Percentiles rank a stretch among this genome's conserved stretches.
Evolutionary conservation across 2,888 invertebrate genomes (phyloP).

Genomic region (Sphaerophoria rueppellii): DNA sequence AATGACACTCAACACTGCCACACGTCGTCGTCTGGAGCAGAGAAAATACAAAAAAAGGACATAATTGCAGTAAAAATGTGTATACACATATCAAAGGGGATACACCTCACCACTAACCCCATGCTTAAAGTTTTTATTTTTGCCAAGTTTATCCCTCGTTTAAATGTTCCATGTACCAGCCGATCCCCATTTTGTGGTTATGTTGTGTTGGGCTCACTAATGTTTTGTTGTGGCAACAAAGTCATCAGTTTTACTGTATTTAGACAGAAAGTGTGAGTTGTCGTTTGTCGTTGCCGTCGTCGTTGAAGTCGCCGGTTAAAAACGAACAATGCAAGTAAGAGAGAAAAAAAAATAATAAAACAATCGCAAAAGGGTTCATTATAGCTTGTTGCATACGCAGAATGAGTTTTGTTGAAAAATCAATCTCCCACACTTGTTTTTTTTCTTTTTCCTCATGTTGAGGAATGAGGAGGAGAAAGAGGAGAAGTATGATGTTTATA

Average conservation of each 20-base stretch:
- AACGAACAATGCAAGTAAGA: slow-evolving; percentile 45
- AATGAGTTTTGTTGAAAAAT: slow-evolving; percentile 4
- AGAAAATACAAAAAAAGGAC: slow-evolving; percentile 40
- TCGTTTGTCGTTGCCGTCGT: slow-evolving; percentile 43
- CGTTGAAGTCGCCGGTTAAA: slow-evolving; percentile 4
- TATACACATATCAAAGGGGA: slow-evolving; percentile 49
- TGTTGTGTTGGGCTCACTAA: slow-evolving; percentile 56
- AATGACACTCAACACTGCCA: slow-evolving; percentile 51
- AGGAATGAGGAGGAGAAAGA: not conserved
- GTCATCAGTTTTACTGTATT: slow-evolving; percentile 29
- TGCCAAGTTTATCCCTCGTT: not conserved
- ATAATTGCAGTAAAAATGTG: slow-evolving; percentile 49
- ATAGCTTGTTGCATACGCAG: slow-evolving; percentile 61
- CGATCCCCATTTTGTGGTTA: slow-evolving; percentile 20
- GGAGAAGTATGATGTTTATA: not conserved
- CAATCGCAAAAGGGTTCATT: slow-evolving; percentile 54
- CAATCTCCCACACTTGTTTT: slow-evolving; percentile 16
- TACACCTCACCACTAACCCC: slow-evolving; percentile 42
- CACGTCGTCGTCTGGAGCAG: slow-evolving; percentile 32
- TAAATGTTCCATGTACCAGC: slow-evolving; percentile 1
- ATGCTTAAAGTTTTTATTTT: slow-evolving; percentile 42
- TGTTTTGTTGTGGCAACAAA: slow-evolving; percentile 63
- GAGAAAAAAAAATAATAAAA: slow-evolving; percentile 41
- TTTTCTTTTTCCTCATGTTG: not conserved
- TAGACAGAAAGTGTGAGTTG: not conserved